Evolutionary conservation across 2,113 vertebrate species (phyloP), one percentile per base, ranked within the genome.

Genomic region (Scortum barcoo): DNA sequence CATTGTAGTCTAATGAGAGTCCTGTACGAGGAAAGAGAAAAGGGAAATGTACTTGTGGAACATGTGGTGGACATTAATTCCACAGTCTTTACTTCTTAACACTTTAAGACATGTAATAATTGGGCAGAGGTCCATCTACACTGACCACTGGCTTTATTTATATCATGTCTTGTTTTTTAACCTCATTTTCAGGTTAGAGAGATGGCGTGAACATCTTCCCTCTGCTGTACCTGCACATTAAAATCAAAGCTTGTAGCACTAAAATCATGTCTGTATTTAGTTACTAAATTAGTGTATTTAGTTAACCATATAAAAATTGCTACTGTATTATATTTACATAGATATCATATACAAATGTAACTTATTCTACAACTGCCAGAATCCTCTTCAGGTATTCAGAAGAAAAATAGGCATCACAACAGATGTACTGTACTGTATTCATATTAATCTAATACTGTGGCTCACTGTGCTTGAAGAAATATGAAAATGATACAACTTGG

Each of bases 361-460:
- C 3, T 40, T 50, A 58, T 66, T 66, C 33, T 11, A 75, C 76
- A 58, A 53, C 77, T 72, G 78, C 60, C 60, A 72, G 20, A 65
- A 33, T 61, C 44, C 22, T 65, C 14, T 67, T 73, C 46, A 69
- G 38, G 71, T 78, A 38, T 46, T 70, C 12, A 42, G 26, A 66
- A 46, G 5, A 12, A 22, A 24, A 70, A 7, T 11, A 5, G 19
- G 11, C 17, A 16, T 20, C 19, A 67, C 26, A 11, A 38, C 13
- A 51, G 12, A 17, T 36, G 62, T 73, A 44, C 22, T 63, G 53
- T 51, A 57, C 14, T 60, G 72, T 56, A 71, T 5, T 73, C 3
- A 12, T 63, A 56, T 42, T 9, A 62, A n/a, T 28, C 58, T 19
- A 28, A 9, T 28, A 70, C 66, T 63, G 36, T 46, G 9, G 36